A percentile compares a stretch with the other conserved stretches of the same genome.
These are phyloP conservation scores for Erethizon dorsatum DNA, from an alignment of 2,797 vertebrate species.

Conservation along the genomic window DNA sequence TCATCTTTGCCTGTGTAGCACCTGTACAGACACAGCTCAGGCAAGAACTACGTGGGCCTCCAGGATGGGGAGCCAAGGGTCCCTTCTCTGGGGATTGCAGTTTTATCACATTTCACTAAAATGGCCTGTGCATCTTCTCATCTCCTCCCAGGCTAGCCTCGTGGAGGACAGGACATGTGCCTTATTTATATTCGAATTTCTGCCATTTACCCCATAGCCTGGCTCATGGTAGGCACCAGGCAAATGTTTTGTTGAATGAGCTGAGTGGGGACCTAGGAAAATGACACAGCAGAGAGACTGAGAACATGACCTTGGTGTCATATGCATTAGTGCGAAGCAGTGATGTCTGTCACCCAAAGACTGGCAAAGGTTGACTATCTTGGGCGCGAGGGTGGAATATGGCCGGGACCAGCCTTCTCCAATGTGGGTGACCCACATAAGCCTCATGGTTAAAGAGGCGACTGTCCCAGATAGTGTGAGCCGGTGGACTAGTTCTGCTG, in stretches of 20 bases:
- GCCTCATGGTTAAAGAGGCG: neutral
- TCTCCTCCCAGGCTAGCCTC: neutral
- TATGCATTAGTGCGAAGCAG: neutral
- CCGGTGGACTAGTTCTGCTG: neutral
- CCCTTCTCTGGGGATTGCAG: neutral
- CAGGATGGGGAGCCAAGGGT: neutral
- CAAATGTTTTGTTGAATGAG: conserved; percentile 45
- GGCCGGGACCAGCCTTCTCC: neutral
- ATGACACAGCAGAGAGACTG: neutral
- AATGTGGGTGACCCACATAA: neutral
- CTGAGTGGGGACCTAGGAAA: neutral
- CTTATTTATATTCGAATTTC: neutral
- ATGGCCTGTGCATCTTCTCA: neutral
- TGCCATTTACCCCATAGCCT: neutral
- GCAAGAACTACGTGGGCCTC: neutral
- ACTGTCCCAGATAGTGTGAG: neutral
- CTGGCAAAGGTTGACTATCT: neutral
- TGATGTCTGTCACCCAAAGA: neutral
- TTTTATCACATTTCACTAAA: neutral
- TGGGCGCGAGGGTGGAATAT: neutral
- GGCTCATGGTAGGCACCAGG: neutral
- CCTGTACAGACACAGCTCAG: neutral
- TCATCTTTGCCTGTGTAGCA: neutral
- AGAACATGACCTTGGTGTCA: neutral
- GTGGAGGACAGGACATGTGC: neutral